phyloP scores from a whole-genome alignment of 2,797 vertebrate species.

The Amblyraja radiata region DNA sequence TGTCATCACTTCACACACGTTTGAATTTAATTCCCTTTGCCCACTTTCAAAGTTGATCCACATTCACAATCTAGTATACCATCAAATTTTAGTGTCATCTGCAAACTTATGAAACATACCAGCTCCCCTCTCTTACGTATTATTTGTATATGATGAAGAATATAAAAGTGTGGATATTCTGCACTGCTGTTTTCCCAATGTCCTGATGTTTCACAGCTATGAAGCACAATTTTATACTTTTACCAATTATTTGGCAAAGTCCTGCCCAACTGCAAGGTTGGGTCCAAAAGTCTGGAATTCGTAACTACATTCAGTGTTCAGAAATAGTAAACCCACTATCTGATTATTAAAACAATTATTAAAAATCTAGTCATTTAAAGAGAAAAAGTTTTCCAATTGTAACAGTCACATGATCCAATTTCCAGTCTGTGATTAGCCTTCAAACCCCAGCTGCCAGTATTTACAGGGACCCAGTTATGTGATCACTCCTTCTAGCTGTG shows the following conservation, averaged over 20 bases:
- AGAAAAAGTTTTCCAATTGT: background rate
- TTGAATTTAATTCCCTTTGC: too few relatives aligned
- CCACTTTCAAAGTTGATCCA: too few relatives aligned
- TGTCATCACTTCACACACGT: too few relatives aligned
- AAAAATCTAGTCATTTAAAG: background rate
- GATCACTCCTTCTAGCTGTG: background rate
- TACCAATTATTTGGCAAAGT: background rate
- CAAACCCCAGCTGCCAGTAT: background rate
- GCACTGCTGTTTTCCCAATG: background rate
- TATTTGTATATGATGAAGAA: too few relatives aligned
- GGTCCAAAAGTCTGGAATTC: background rate
- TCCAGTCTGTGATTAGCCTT: background rate
- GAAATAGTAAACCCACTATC: background rate
- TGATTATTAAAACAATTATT: background rate
- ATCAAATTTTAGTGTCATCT: too few relatives aligned
- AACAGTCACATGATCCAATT: background rate
- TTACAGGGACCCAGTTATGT: background rate
- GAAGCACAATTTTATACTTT: background rate
- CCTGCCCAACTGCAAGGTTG: background rate
- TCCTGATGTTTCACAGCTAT: background rate
- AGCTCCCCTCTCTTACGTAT: too few relatives aligned
- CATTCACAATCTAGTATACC: too few relatives aligned
- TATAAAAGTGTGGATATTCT: too few relatives aligned
- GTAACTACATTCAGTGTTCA: background rate
- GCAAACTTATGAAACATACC: too few relatives aligned